Evolutionary conservation across 2,888 invertebrate genomes (phyloP).

Genomic region (Rhagophthalmus giganteus): DNA sequence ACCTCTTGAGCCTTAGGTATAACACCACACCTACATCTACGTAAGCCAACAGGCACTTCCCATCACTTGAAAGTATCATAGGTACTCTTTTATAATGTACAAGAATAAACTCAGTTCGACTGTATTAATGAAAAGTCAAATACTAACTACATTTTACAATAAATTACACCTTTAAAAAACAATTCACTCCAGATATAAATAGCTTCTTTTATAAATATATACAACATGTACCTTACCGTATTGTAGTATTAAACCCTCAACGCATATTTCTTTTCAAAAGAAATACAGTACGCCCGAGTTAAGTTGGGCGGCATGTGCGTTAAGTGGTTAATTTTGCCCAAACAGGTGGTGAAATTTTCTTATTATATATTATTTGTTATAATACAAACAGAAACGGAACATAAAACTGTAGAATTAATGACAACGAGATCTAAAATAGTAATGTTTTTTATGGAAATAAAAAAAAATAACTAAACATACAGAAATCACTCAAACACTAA

Average conservation of each 20-base stretch:
- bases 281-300: too few species aligned
- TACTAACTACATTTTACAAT: conserved; percentile 6
- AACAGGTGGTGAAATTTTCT: too few species aligned
- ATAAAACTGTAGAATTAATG: background rate
- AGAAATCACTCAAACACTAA: too few species aligned
- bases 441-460: background rate
- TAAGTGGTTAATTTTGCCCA: too few species aligned
- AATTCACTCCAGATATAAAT: conserved; percentile 2
- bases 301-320: too few species aligned
- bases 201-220: background rate
- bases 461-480: too few species aligned
- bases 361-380: too few species aligned
- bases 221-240: background rate
- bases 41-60: conserved; percentile 37
- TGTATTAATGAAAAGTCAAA: conserved; percentile 7
- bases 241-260: too few species aligned
- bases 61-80: conserved; percentile 33
- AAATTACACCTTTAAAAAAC: background rate
- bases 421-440: background rate
- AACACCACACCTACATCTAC: conserved; percentile 15
- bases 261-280: too few species aligned
- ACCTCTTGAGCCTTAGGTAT: conserved; percentile 8
- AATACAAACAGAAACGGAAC: background rate
- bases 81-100: conserved; percentile 19
- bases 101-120: too few species aligned